Evolutionary conservation across 2,888 invertebrate genomes (phyloP).

Genomic region (Nipponacmea schrenckii): DNA sequence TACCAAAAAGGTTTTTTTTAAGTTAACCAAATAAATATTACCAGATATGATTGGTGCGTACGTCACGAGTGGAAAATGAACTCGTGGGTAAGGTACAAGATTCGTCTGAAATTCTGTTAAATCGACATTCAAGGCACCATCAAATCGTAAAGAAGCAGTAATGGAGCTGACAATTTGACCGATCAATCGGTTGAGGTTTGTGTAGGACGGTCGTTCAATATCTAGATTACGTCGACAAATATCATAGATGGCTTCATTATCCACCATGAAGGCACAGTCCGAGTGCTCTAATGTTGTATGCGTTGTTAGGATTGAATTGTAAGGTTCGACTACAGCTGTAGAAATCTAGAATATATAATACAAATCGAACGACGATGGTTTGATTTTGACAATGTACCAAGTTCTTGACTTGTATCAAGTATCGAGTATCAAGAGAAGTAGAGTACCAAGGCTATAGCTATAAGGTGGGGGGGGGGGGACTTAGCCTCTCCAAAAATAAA

Average conservation of each 20-base stretch:
- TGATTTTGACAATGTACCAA: too few species aligned
- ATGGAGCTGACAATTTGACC: constrained; percentile 78
- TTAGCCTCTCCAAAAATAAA: too few species aligned
- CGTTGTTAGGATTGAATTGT: constrained; percentile 95
- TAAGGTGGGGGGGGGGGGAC: too few species aligned
- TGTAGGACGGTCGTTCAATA: constrained; percentile 86
- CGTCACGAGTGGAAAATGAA: constrained; percentile 86
- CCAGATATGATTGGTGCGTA: constrained; percentile 89
- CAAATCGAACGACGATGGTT: background rate
- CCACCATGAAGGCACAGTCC: constrained; percentile 94
- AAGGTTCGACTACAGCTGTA: constrained; percentile 93
- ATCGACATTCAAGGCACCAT: constrained; percentile 70
- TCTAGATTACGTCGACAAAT: constrained; percentile 85
- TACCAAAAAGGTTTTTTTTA: background rate
- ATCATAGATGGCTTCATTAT: constrained; percentile 90
- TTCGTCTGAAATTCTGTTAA: constrained; percentile 70
- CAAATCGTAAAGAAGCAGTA: constrained; percentile 69
- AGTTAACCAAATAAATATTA: constrained; percentile 19
- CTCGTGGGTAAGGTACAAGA: constrained; percentile 68
- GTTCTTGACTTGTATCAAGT: too few species aligned
- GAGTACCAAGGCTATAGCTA: too few species aligned
- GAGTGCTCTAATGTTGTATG: constrained; percentile 93
- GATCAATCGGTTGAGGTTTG: constrained; percentile 90
- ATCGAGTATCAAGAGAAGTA: too few species aligned
- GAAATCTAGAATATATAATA: constrained; percentile 69